Evolutionary conservation across 1,140 invertebrate species (phyloP).

Genomic region (Calycopis cecrops): DNA sequence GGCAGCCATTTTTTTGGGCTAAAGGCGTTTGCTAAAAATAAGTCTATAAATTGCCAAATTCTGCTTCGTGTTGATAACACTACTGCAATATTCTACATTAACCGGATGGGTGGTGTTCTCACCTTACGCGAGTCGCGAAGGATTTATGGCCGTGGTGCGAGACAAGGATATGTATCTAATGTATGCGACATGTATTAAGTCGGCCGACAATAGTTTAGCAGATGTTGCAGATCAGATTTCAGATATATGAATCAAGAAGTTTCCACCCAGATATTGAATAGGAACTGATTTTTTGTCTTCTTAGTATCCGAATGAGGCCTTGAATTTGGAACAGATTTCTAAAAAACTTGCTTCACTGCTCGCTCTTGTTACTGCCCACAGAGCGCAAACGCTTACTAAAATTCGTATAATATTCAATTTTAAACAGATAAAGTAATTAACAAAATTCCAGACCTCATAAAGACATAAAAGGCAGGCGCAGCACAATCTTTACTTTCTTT

Average conservation of each 20-base stretch:
- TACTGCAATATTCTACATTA: too few species aligned
- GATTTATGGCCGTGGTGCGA: background rate
- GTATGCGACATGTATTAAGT: background rate
- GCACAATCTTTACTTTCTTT: constrained; percentile 1
- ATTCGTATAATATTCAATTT: too few species aligned
- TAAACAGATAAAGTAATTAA: constrained; percentile 4
- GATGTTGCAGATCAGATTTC: too few species aligned
- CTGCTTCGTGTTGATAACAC: too few species aligned
- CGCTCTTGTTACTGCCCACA: background rate
- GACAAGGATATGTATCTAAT: background rate
- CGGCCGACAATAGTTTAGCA: background rate
- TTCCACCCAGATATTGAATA: too few species aligned
- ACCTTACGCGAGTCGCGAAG: background rate
- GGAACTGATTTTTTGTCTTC: too few species aligned
- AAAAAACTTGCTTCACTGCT: background rate
- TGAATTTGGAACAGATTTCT: too few species aligned
- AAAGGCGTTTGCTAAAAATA: too few species aligned
- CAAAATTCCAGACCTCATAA: constrained; percentile 7
- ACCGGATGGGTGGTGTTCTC: background rate
- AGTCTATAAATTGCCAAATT: too few species aligned
- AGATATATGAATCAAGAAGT: background rate
- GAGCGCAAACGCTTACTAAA: background rate
- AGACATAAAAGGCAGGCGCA: background rate
- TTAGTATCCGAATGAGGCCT: too few species aligned
- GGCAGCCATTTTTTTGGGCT: too few species aligned